phyloP scores from a whole-genome alignment of 2,797 vertebrate species.

The Arnoldichthys spilopterus region DNA sequence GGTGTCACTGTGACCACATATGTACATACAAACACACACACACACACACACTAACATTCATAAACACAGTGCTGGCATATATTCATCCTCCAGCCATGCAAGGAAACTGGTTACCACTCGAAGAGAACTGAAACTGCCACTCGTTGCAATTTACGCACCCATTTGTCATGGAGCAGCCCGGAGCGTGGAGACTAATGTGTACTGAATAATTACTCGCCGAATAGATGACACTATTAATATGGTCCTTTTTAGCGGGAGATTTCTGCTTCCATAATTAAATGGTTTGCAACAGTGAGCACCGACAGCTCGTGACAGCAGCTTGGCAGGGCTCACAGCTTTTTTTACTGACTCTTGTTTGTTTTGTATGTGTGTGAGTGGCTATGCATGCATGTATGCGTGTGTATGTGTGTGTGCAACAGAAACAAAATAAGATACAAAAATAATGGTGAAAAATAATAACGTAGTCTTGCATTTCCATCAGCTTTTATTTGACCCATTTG shows the following conservation, averaged over 20 bases:
- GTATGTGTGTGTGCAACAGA: slow-evolving; percentile 30
- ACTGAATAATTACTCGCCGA: slow-evolving; percentile 51
- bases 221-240: slow-evolving; percentile 57
- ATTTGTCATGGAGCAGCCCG: slow-evolving; percentile 47
- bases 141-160: slow-evolving; percentile 42
- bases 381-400: slow-evolving; percentile 45
- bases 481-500: not conserved
- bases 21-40: slow-evolving; percentile 1
- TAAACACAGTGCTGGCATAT: not conserved
- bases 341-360: slow-evolving; percentile 49
- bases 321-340: slow-evolving; percentile 47
- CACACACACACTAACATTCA: slow-evolving; percentile 6
- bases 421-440: slow-evolving; percentile 13
- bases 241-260: slow-evolving; percentile 50
- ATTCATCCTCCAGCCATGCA: slow-evolving; percentile 17
- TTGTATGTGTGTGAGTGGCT: slow-evolving; percentile 39
- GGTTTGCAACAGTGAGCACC: slow-evolving; percentile 47
- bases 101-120: slow-evolving; percentile 24
- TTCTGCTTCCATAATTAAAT: slow-evolving; percentile 58
- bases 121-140: slow-evolving; percentile 29
- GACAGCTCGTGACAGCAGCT: slow-evolving; percentile 55
- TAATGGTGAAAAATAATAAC: not conserved
- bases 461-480: slow-evolving; percentile 14
- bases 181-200: slow-evolving; percentile 50
- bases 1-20: slow-evolving; percentile 2